phyloP scores from a whole-genome alignment of 2,888 invertebrate genomes.

The Alentia gelatinosa region DNA sequence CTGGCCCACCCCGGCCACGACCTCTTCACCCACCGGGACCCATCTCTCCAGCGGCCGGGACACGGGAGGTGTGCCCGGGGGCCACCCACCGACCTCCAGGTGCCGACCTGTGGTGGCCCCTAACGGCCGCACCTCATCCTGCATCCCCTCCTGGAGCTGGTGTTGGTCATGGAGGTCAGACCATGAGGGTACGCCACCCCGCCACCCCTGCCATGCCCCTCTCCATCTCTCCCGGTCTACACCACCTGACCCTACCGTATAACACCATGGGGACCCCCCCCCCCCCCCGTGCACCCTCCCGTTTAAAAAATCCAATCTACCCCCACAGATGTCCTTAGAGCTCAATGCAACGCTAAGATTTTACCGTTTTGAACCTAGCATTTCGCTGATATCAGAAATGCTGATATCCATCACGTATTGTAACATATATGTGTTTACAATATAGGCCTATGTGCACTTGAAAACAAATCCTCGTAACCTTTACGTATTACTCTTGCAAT shows the following conservation, averaged over 20 bases:
- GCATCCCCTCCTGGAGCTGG: neutral
- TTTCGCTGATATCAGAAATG: too few species aligned
- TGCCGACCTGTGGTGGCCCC: slow-evolving; percentile 14
- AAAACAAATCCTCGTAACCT: too few species aligned
- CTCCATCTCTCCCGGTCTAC: neutral
- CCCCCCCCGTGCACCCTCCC: too few species aligned
- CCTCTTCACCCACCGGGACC: neutral
- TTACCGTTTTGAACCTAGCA: too few species aligned
- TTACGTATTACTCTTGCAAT: too few species aligned
- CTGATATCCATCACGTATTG: too few species aligned
- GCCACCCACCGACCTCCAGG: neutral
- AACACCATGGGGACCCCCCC: neutral
- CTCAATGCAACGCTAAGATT: too few species aligned
- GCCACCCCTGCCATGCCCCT: neutral
- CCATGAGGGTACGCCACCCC: neutral
- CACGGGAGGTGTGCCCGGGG: neutral
- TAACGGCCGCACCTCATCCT: slow-evolving; percentile 37
- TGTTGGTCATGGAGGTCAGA: slow-evolving; percentile 1
- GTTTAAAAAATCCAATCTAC: too few species aligned
- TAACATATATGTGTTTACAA: too few species aligned
- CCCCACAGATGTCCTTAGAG: too few species aligned
- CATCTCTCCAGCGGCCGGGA: neutral
- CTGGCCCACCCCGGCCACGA: neutral
- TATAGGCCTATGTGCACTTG: too few species aligned
- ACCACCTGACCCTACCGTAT: neutral